These are phyloP conservation scores for Thermophis baileyi DNA, from an alignment of 2,113 vertebrate genomes.

Conservation along the genomic window DNA sequence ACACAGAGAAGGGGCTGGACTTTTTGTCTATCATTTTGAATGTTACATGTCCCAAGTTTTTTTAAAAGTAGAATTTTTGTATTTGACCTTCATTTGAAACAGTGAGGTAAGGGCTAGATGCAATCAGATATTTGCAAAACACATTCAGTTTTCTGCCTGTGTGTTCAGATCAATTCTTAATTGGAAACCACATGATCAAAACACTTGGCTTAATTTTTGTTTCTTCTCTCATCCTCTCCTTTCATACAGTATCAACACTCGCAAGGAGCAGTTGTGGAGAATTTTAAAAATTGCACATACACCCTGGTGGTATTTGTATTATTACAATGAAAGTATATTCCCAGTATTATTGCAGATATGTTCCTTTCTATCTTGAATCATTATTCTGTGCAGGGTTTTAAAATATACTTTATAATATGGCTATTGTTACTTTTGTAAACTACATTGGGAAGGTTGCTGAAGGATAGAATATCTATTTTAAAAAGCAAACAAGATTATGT, in stretches of 20 bases:
- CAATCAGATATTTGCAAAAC: not conserved
- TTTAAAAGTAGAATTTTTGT: not conserved
- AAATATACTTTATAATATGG: not conserved
- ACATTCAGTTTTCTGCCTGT: not conserved
- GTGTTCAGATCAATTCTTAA: not conserved
- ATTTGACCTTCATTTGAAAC: not conserved
- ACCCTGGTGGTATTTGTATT: not conserved
- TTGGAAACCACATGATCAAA: not conserved
- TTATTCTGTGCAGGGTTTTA: not conserved
- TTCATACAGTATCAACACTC: not conserved
- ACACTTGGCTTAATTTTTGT: not conserved
- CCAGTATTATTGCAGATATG: not conserved
- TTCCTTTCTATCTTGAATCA: not conserved
- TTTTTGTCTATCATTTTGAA: not conserved
- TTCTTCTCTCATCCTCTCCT: not conserved
- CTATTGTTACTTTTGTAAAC: not conserved
- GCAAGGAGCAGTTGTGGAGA: not conserved
- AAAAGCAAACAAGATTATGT: not conserved
- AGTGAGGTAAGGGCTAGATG: not conserved
- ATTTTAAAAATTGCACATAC: not conserved
- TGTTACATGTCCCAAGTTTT: not conserved
- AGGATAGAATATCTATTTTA: not conserved
- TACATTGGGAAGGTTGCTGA: not conserved
- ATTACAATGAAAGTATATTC: not conserved
- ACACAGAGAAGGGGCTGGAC: not conserved